Evolutionary conservation across 2,888 invertebrate species (phyloP).

Genomic region (Platycheirus albimanus): DNA sequence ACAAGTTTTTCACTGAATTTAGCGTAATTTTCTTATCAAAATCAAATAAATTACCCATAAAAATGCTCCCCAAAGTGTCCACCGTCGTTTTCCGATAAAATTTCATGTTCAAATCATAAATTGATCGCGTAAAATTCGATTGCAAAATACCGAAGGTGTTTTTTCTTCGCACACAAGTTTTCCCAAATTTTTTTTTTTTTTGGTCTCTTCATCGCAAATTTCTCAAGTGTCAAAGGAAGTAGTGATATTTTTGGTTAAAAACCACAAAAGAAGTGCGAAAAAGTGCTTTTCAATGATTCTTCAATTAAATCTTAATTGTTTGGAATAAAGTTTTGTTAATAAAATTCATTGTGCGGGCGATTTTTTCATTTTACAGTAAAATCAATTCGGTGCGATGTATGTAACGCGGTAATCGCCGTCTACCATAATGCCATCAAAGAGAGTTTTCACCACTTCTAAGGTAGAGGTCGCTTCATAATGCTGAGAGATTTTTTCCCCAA

Average conservation of each 20-base stretch:
- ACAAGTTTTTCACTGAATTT: slow-evolving; percentile 76
- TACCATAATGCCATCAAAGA: slow-evolving; percentile 76
- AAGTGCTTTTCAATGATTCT: slow-evolving; percentile 45
- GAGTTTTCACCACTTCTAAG: slow-evolving; percentile 69
- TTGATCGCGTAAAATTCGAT: slow-evolving; percentile 51
- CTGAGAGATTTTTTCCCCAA: slow-evolving; percentile 63
- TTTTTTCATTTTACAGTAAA: slow-evolving; percentile 76
- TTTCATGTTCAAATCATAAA: slow-evolving; percentile 31
- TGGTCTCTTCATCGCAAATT: slow-evolving; percentile 65
- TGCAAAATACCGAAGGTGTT: slow-evolving; percentile 71
- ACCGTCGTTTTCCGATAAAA: slow-evolving; percentile 45
- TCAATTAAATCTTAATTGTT: slow-evolving; percentile 33
- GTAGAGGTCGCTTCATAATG: slow-evolving; percentile 72
- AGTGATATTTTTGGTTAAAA: slow-evolving; percentile 57
- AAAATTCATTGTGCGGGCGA: slow-evolving; percentile 45
- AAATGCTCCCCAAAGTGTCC: slow-evolving; percentile 65
- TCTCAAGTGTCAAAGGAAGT: slow-evolving; percentile 70
- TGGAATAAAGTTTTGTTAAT: slow-evolving; percentile 47
- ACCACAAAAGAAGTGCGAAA: slow-evolving; percentile 36
- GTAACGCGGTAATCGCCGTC: slow-evolving; percentile 78
- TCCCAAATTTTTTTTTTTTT: slow-evolving; percentile 32
- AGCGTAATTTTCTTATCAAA: slow-evolving; percentile 75
- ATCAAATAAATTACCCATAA: slow-evolving; percentile 66
- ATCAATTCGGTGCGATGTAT: slow-evolving; percentile 79
- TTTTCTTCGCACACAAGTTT: slow-evolving; percentile 45